Evolutionary conservation across 2,797 vertebrate species (phyloP), one percentile per base, ranked within the genome.

Genomic region (Rhinatrema bivittatum): DNA sequence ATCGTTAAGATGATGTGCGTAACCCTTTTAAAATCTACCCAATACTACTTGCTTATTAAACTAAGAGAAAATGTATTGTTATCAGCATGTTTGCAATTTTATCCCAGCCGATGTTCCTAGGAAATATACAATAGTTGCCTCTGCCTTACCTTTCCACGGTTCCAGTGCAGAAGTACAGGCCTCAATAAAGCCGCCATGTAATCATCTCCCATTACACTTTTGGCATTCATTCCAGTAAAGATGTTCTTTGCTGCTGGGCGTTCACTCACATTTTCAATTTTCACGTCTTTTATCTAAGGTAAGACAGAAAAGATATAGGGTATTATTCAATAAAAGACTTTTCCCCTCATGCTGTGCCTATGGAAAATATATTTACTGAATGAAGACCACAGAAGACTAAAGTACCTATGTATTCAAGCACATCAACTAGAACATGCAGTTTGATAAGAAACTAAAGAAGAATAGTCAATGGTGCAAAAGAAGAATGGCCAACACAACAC

Each of bases 111-210:
- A 13, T 44, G 45, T 40, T 9, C 10, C 32, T 8, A 32, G 16
- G 3, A 3, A 44, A 0, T 25, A 1, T 5, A 4, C 7, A 7
- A 14, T 11, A 39, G 39, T 24, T 50, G 61, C 32, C n/a, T n/a
- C n/a, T n/a, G 8, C 24, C 65, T 81, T 82, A 98, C 94, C 84
- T 99, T 98, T 62, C 96, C 94, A 46, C 82, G 87, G 35, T 60
- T 76, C 53, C 92, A 76, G 37, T 94, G 91, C 42, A 97, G 31
- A 38, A 97, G 34, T 41, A 95, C 71, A 9, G 94, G 93, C 49
- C 73, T 90, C 32, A 82, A 84, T 40, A 99, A 75, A 45, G 84
- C 83, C 38, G 71, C 58, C 17, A 94, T 52, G 34, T 79, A 79
- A 20, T 53, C 57, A 12, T 85, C 85, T 26, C 90, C 85, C 3